Evolutionary conservation across 2,888 invertebrate species (phyloP).

Genomic region (Orthosia gracilis): DNA sequence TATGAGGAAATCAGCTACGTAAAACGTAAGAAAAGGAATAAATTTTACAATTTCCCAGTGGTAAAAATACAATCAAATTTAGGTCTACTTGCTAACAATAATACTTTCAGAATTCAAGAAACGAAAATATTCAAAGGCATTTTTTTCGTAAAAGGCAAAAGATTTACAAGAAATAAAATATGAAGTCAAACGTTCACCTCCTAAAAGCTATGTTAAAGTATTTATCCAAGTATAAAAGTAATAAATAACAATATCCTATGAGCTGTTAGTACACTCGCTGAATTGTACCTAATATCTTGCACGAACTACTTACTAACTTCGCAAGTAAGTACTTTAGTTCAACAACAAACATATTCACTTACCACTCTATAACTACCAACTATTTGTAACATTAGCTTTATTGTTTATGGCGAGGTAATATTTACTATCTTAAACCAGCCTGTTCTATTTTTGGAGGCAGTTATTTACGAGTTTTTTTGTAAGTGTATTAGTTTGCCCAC

Average conservation of each 20-base stretch:
- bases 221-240: slow-evolving; percentile 8
- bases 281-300: slow-evolving; percentile 26
- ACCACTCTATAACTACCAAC: slow-evolving; percentile 27
- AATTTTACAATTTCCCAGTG: slow-evolving; percentile 14
- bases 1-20: slow-evolving; percentile 3
- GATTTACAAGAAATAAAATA: slow-evolving; percentile 9
- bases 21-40: not conserved
- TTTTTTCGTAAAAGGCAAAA: not conserved
- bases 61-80: slow-evolving; percentile 16
- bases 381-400: slow-evolving; percentile 17
- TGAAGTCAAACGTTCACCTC: not conserved
- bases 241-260: slow-evolving; percentile 42
- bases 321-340: slow-evolving; percentile 43
- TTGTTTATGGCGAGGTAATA: slow-evolving; percentile 11
- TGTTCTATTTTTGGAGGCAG: too few relatives aligned
- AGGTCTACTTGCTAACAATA: not conserved
- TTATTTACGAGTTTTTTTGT: too few relatives aligned
- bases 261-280: slow-evolving; percentile 31
- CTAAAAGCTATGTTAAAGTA: not conserved
- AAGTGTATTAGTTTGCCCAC: too few relatives aligned
- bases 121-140: not conserved
- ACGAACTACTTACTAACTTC: slow-evolving; percentile 33
- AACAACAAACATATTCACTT: slow-evolving; percentile 43
- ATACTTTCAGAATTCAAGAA: not conserved
- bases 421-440: not conserved